phyloP scores from a whole-genome alignment of 2,113 vertebrate genomes.

The Hemiprocne comata region DNA sequence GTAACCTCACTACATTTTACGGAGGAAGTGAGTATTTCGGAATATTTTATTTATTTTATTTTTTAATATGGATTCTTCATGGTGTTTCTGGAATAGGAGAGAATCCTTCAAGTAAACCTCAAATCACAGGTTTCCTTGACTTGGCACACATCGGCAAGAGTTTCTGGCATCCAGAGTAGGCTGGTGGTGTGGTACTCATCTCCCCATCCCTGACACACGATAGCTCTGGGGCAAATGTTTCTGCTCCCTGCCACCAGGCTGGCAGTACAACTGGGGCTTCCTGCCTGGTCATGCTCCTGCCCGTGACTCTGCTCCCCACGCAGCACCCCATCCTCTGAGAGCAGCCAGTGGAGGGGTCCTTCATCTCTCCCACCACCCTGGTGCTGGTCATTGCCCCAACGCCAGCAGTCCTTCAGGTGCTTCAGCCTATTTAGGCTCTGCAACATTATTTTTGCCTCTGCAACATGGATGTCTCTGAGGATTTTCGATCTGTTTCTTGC shows the following conservation, averaged over 20 bases:
- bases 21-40: background rate
- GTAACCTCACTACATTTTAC: background rate
- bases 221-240: background rate
- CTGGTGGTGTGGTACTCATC: background rate
- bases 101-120: background rate
- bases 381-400: background rate
- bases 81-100: background rate
- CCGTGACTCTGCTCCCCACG: rapidly evolving
- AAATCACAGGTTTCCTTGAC: background rate
- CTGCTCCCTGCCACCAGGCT: background rate
- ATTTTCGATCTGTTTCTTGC: background rate
- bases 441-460: rapidly evolving
- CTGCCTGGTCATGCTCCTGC: background rate
- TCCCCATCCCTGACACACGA: background rate
- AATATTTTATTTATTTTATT: background rate
- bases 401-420: background rate
- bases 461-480: background rate
- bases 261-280: background rate
- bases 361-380: background rate
- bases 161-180: background rate
- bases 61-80: background rate
- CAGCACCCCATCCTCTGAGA: background rate
- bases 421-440: rapidly evolving
- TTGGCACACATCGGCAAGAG: background rate
- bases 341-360: background rate